Evolutionary conservation across 2,797 vertebrate genomes (phyloP), one percentile per base, ranked within the genome.

Genomic region (Periparus ater): DNA sequence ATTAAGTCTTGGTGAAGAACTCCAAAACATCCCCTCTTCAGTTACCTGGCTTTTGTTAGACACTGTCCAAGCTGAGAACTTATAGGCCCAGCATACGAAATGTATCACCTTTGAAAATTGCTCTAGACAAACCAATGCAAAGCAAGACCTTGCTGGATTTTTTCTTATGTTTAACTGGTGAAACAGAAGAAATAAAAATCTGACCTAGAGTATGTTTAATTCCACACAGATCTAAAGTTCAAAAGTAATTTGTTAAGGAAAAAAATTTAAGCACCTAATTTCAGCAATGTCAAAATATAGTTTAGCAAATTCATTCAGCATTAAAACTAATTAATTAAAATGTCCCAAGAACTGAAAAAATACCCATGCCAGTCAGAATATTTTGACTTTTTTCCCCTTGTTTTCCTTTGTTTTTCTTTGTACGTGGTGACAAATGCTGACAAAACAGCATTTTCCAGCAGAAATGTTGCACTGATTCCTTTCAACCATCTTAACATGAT

Each of bases 381-480:
- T 65, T 84, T 68, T 82, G 5, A 74, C 4, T 60, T 74, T 54
- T 74, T 61, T 30, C 10, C n/a, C 9, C 67, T 78, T 89, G 53
- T 78, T 81, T 81, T 78, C 20, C 17, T n/a, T 78, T 88, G 50
- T 78, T 81, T 81, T 78, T 20, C 17, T n/a, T 54, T 54, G 29
- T 40, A 61, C 19, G 22, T 27, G 15, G 30, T 87, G 85, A 91
- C 66, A 91, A 94, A 92, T 54, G 82, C 38, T 92, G 78, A 87
- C 32, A 88, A 73, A 92, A 23, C 19, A 84, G 11, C 14, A 66
- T 57, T 93, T 92, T 87, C 13, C 26, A 74, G 22, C 2, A 88
- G 54, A 93, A 93, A 67, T 0, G 3, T 51, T 80, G 23, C 45
- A 88, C 51, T 85, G 58, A 76, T 78, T 93, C 89, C 55, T 91